Evolutionary conservation across 2,797 vertebrate genomes (phyloP), one percentile per base, ranked within the genome.

Genomic region (Sandelia bainsii): DNA sequence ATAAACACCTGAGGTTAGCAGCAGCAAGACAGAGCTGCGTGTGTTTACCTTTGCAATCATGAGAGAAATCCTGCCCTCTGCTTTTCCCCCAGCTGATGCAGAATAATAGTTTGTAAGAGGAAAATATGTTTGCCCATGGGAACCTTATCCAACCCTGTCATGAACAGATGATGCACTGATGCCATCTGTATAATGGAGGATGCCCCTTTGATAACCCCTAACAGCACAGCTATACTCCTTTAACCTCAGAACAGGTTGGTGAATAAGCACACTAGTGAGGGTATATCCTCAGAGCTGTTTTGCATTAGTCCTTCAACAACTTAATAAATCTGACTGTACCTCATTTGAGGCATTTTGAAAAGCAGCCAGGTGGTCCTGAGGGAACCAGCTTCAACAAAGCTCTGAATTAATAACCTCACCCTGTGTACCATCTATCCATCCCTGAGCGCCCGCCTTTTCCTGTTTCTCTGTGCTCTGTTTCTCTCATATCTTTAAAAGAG

Each of bases 341-440:
- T 74, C 5, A 0, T 62, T 53, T 50, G 19, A 68, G 51, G 42
- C 62, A 5, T 67, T 71, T 54, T 75, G 48, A 77, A 81, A 74
- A 66, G 53, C 69, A 79, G 67, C 78, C 74, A 62, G 63, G 60
- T 65, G 45, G 34, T 79, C 86, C 81, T 11, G 44, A 60, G 82
- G 83, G 88, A 85, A 14, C 34, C 2, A 6, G 66, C 67, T 80
- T 77, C 74, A 44, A 83, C 80, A 86, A 83, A 81, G 62, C 79
- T 75, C 62, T 62, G 83, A 77, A 88, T 85, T 79, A 87, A 86
- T 87, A 89, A 71, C 73, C 56, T 75, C 51, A 50, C 71, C 66
- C 69, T 75, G 71, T 79, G 71, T 57, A 71, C 67, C 59, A 53
- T 70, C 61, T 54, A 69, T 86, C 79, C 46, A 42, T 84, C 74